phyloP scores from a whole-genome alignment of 1,140 invertebrate genomes.

The Drosophila micromelanica region DNA sequence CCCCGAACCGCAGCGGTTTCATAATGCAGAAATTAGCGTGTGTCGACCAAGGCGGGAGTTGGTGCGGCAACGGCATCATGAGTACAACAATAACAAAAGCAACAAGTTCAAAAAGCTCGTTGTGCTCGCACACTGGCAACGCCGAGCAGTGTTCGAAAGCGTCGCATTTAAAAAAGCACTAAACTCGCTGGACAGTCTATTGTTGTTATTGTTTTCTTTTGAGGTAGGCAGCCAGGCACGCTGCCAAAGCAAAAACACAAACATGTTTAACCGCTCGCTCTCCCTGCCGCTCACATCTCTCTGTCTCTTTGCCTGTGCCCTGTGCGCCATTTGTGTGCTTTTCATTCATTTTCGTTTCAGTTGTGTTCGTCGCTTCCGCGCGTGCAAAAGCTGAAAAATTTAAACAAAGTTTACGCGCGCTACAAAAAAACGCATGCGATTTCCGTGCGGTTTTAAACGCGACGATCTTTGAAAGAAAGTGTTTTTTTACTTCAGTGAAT shows the following conservation, averaged over 20 bases:
- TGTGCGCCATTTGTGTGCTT: slow-evolving; percentile 66
- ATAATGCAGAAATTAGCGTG: slow-evolving; percentile 23
- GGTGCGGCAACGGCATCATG: background rate
- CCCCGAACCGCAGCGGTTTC: slow-evolving; percentile 7
- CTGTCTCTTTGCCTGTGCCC: slow-evolving; percentile 18
- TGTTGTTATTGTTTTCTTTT: slow-evolving; percentile 24
- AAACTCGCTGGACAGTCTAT: background rate
- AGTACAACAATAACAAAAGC: slow-evolving; percentile 28
- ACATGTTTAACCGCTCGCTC: slow-evolving; percentile 31
- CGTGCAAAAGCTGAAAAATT: slow-evolving; percentile 68
- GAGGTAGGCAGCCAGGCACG: slow-evolving; percentile 7
- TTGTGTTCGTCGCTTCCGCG: slow-evolving; percentile 74
- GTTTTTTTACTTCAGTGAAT: slow-evolving; percentile 4
- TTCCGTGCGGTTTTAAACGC: slow-evolving; percentile 31
- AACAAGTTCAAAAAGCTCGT: slow-evolving; percentile 45
- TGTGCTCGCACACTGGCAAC: slow-evolving; percentile 4
- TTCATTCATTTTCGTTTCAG: slow-evolving; percentile 76
- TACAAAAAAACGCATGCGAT: slow-evolving; percentile 37
- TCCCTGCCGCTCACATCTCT: background rate
- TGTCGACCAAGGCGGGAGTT: slow-evolving; percentile 9
- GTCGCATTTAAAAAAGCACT: slow-evolving; percentile 14
- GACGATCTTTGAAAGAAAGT: slow-evolving; percentile 31
- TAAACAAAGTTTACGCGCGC: slow-evolving; percentile 20
- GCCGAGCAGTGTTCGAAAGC: slow-evolving; percentile 38
- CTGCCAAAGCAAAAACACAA: slow-evolving; percentile 24